These are phyloP conservation scores for Chrysocyon brachyurus DNA, from an alignment of 2,797 vertebrate genomes.

Conservation along the genomic window DNA sequence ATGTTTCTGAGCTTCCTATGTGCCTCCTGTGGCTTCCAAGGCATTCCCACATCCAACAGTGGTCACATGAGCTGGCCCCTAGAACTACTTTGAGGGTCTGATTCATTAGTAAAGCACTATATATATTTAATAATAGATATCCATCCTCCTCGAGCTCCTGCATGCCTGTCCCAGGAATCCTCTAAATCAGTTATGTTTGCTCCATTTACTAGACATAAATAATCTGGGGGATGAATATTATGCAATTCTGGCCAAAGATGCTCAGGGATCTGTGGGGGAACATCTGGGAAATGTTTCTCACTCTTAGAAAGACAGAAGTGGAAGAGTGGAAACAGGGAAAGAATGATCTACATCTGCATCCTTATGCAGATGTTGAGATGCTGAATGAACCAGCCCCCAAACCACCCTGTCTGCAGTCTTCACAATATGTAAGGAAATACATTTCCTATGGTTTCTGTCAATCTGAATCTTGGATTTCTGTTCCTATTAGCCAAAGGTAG, in stretches of 20 bases:
- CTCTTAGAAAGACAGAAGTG: neutral
- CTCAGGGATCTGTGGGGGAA: neutral
- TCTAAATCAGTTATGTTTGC: neutral
- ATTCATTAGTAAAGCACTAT: neutral
- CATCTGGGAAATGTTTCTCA: neutral
- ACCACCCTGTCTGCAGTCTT: neutral
- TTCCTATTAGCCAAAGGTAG: neutral
- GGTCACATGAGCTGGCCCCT: neutral
- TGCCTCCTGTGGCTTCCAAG: neutral
- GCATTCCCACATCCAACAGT: fast-evolving
- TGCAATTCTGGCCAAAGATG: neutral
- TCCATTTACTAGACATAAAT: neutral
- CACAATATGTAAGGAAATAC: neutral
- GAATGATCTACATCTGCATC: neutral
- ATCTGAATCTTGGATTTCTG: neutral
- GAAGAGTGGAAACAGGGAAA: neutral
- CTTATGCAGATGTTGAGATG: neutral
- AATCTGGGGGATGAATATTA: neutral
- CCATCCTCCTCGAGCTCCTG: neutral
- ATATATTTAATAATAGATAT: no score
- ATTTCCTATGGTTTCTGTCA: neutral
- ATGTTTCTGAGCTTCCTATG: neutral
- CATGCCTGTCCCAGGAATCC: neutral
- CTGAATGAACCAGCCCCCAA: no score
- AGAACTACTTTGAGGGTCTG: neutral